Evolutionary conservation across 2,888 invertebrate genomes (phyloP), one percentile per base, ranked within the genome.

Genomic region (Bruchidius siliquastri): DNA sequence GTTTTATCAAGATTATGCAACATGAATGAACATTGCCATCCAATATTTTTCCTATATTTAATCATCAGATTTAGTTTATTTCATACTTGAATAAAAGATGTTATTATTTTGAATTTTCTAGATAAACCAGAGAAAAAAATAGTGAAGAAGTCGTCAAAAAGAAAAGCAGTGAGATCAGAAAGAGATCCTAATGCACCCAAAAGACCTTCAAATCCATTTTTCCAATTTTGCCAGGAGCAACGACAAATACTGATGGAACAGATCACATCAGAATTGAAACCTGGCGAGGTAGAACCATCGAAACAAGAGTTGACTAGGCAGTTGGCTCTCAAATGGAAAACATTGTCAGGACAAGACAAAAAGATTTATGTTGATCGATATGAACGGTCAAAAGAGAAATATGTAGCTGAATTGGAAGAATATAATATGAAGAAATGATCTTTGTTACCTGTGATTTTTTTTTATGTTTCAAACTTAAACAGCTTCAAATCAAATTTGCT

Each of bases 221-320:
- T 94, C 82, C 93, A 93, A 86, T 94, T 93, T 85, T 94, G 93
- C 79, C 93, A 93, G 87, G 93, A 93, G 81, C 93, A 93, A 82
- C 87, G 93, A 74, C 92, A 93, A n/a, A 85, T 92, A 21, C 89
- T 93, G 26, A 91, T 92, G 86, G 92, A 92, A 75, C 90, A 92
- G 81, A 86, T 92, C 22, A 88, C 88, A 76, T 86, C 90, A 0
- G 90, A 90, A 77, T 78, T 87, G 71, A 86, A 86, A 79, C 88
- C 91, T 67, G 90, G 90, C 18, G 92, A 92, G 73, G 87, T 89
- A 0, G 93, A 93, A 83, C 92, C 92, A 0, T 89, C 91, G 0
- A 93, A 93, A 84, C 93, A 93, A 82, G 93, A 94, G 84, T 88
- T 93, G 22, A 93, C 93, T 0, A 89, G 92, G 79, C 92, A 93